A percentile compares a stretch with the other conserved stretches of the same genome.
These are phyloP conservation scores for Thryonomys swinderianus DNA, from an alignment of 2,113 vertebrate species.

Conservation along the genomic window DNA sequence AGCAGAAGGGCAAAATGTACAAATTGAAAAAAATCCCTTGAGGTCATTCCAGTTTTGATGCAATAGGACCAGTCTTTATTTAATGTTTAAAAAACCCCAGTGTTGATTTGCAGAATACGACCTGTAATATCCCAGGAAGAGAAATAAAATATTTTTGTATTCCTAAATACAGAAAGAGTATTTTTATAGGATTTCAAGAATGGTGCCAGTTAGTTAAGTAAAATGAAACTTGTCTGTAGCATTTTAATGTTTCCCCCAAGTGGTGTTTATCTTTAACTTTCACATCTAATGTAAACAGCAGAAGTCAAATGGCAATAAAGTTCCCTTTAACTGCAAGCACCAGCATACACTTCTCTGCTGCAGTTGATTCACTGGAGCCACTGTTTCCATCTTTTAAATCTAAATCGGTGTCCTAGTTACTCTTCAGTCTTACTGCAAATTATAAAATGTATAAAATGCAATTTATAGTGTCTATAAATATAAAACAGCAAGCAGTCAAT, in stretches of 20 bases:
- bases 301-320: conserved; percentile 70
- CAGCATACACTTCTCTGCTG: neutral
- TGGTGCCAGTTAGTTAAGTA: conserved; percentile 68
- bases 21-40: neutral
- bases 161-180: conserved; percentile 6
- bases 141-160: conserved; percentile 8
- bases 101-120: neutral
- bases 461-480: conserved; percentile 64
- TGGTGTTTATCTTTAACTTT: conserved; percentile 68
- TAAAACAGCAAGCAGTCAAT: conserved; percentile 63
- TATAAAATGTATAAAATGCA: conserved; percentile 67
- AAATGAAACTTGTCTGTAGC: conserved; percentile 61
- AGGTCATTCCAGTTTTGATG: neutral
- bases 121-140: neutral
- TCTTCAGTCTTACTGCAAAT: conserved; percentile 49
- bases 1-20: neutral
- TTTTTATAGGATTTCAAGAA: conserved; percentile 60
- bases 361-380: conserved; percentile 17
- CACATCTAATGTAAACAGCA: conserved; percentile 72
- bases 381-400: conserved; percentile 62
- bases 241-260: conserved; percentile 70
- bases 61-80: neutral
- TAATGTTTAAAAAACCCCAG: neutral
- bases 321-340: conserved; percentile 24
- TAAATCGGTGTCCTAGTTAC: conserved; percentile 53